Evolutionary conservation across 2,113 vertebrate genomes (phyloP).

Genomic region (Corynorhinus townsendii): DNA sequence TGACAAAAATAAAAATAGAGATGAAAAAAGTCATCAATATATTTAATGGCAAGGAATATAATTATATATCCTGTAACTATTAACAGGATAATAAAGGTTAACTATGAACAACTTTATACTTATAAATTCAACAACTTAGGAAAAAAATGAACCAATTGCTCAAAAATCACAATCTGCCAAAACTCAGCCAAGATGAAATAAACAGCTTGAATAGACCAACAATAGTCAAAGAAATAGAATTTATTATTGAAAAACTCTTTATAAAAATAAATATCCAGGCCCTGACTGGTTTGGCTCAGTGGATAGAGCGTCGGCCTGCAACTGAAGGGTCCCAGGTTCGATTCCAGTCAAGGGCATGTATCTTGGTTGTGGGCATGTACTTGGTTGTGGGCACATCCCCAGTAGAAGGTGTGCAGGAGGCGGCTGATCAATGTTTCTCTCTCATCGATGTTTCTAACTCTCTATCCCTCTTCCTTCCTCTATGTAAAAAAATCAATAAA

Average conservation of each 20-base stretch:
- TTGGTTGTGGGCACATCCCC: too few relatives aligned
- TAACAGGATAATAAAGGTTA: background rate
- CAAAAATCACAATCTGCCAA: background rate
- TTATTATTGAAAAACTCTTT: background rate
- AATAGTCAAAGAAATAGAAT: background rate
- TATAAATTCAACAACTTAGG: background rate
- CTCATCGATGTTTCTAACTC: too few relatives aligned
- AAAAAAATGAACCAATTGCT: background rate
- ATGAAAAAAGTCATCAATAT: background rate
- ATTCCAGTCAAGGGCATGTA: too few relatives aligned
- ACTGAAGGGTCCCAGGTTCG: too few relatives aligned
- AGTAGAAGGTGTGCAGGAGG: too few relatives aligned
- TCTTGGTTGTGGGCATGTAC: too few relatives aligned
- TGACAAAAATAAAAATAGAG: background rate
- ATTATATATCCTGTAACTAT: background rate
- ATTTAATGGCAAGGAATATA: background rate
- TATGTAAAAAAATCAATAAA: too few relatives aligned
- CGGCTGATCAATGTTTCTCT: too few relatives aligned
- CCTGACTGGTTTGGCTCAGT: too few relatives aligned
- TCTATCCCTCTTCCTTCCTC: too few relatives aligned
- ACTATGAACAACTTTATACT: background rate
- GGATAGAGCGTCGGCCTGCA: too few relatives aligned
- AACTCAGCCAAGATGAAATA: background rate
- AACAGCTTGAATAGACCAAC: background rate
- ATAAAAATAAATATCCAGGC: background rate